Evolutionary conservation across 2,113 vertebrate species (phyloP).

Genomic region (Gyps fulvus): DNA sequence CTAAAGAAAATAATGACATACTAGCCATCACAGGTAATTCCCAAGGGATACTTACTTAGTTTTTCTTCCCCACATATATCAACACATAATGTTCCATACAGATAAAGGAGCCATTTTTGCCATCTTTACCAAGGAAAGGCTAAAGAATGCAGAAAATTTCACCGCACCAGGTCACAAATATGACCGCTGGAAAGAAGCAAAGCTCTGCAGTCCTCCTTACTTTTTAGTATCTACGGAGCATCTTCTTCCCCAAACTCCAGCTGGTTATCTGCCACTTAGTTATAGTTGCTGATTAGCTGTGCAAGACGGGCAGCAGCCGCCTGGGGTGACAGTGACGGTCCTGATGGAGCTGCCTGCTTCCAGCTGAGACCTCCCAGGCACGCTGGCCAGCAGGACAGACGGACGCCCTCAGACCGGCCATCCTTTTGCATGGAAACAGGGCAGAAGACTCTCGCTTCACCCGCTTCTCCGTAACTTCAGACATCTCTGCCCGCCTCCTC

Average conservation of each 20-base stretch:
- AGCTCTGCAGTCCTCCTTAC: not conserved
- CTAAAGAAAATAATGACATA: not conserved
- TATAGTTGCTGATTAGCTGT: not conserved
- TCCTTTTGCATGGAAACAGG: not conserved
- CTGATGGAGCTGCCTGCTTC: not conserved
- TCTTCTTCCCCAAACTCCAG: not conserved
- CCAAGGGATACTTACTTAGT: not conserved
- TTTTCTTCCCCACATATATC: not conserved
- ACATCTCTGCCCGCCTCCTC: not conserved
- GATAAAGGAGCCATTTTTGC: not conserved
- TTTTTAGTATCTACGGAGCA: not conserved
- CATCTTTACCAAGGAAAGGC: not conserved
- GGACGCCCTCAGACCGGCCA: fast-evolving
- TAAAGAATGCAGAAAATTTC: not conserved
- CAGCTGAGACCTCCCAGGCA: not conserved
- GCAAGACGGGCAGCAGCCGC: not conserved
- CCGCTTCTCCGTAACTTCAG: not conserved
- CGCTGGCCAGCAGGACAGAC: fast-evolving
- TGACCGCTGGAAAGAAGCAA: not conserved
- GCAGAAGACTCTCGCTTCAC: not conserved
- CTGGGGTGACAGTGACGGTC: not conserved
- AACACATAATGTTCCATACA: not conserved
- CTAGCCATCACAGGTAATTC: not conserved
- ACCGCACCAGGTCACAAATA: fast-evolving
- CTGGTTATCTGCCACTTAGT: not conserved